These are phyloP conservation scores for Gymnocephalus cernua DNA, from an alignment of 2,113 vertebrate genomes.

Conservation along the genomic window DNA sequence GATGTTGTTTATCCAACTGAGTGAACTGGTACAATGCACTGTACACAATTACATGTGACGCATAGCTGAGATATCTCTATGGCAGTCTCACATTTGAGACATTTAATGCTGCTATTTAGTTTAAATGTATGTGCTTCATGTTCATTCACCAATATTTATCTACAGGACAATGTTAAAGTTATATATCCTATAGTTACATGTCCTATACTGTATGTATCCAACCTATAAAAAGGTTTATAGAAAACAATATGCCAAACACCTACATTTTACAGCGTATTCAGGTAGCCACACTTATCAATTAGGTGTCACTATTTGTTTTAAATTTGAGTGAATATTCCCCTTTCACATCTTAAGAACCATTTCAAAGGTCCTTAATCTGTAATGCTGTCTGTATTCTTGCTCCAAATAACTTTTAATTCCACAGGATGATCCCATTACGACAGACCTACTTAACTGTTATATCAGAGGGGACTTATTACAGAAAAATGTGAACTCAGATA, in stretches of 20 bases:
- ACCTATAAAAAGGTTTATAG: background rate
- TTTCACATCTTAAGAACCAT: background rate
- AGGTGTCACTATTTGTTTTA: background rate
- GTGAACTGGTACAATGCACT: background rate
- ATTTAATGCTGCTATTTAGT: background rate
- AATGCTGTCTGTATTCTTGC: slow-evolving; percentile 6
- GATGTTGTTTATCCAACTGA: background rate
- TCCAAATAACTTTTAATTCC: slow-evolving; percentile 81
- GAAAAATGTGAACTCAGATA: slow-evolving; percentile 34
- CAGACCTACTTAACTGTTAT: slow-evolving; percentile 82
- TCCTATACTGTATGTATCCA: background rate
- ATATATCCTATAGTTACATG: background rate
- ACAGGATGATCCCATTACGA: slow-evolving; percentile 83
- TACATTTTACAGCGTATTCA: background rate
- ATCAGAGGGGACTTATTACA: slow-evolving; percentile 69
- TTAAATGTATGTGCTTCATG: background rate
- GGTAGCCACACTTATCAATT: background rate
- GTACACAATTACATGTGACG: slow-evolving; percentile 3
- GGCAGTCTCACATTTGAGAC: background rate
- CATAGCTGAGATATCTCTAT: background rate
- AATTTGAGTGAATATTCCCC: background rate
- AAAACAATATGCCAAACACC: background rate
- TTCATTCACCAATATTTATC: background rate
- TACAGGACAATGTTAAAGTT: background rate
- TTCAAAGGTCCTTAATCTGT: slow-evolving; percentile 5